Evolutionary conservation across 1,140 invertebrate species (phyloP).

Genomic region (Aphaenogaster ashmeadi): DNA sequence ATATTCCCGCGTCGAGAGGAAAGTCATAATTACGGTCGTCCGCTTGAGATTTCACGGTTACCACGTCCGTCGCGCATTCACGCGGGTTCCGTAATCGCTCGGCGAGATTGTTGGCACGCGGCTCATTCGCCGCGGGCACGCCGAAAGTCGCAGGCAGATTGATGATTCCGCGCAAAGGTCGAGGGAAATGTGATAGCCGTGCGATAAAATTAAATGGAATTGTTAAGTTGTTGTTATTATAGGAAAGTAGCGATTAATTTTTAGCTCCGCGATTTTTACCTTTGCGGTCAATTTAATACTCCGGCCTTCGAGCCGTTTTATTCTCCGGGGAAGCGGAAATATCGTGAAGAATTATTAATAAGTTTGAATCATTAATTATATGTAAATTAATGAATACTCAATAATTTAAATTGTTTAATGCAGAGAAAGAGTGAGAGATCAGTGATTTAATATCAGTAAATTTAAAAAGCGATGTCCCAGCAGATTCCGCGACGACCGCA

Average conservation of each 20-base stretch:
- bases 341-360: not conserved
- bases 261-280: not conserved
- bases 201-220: slow-evolving; percentile 3
- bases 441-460: not conserved
- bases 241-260: not conserved
- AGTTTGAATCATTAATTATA: not conserved
- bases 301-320: not conserved
- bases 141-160: slow-evolving; percentile 34
- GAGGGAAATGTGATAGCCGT: slow-evolving; percentile 9
- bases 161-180: slow-evolving; percentile 7
- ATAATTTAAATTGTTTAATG: not conserved
- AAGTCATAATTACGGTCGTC: slow-evolving; percentile 55
- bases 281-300: not conserved
- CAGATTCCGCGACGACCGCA: not conserved
- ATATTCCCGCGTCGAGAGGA: slow-evolving; percentile 55
- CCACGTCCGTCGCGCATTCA: slow-evolving; percentile 35
- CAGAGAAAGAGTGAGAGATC: not conserved
- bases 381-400: slow-evolving; percentile 1
- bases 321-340: not conserved
- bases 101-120: slow-evolving; percentile 3
- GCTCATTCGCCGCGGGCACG: not conserved
- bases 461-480: not conserved
- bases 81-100: slow-evolving; percentile 43
- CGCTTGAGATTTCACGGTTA: slow-evolving; percentile 61
- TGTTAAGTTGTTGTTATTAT: not conserved